Conservation (phyloP, 2,888 invertebrate species). For the Ceramica pisi region DNA sequence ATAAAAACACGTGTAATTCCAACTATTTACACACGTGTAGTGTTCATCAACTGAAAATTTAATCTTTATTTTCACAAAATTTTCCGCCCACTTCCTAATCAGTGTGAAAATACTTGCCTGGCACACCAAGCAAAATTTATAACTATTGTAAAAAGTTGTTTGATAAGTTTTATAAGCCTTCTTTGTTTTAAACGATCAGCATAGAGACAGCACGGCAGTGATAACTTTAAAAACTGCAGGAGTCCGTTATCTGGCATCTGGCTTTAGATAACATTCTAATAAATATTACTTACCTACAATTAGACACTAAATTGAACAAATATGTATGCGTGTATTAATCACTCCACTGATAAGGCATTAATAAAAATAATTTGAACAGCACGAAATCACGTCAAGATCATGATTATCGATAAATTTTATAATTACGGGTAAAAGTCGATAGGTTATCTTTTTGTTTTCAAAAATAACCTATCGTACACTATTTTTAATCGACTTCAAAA, state of each 20-base stretch:
- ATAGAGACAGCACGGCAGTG: constrained; percentile 10
- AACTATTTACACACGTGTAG: not conserved
- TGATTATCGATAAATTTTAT: constrained; percentile 28
- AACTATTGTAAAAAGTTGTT: constrained; percentile 15
- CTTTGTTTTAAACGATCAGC: not conserved
- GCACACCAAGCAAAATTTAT: constrained; percentile 32
- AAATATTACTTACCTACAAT: not conserved
- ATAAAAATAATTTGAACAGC: constrained; percentile 23
- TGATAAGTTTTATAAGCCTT: constrained; percentile 20
- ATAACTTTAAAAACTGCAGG: constrained; percentile 27
- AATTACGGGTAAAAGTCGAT: constrained; percentile 24
- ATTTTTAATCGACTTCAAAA: too few relatives aligned
- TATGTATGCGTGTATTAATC: not conserved
- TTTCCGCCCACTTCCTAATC: constrained; percentile 27
- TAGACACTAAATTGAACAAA: not conserved
- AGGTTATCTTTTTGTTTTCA: constrained; percentile 8
- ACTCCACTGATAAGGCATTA: constrained; percentile 29
- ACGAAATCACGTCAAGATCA: constrained; percentile 37
- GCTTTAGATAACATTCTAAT: constrained; percentile 42
- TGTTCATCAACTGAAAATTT: not conserved
- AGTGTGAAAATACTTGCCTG: constrained; percentile 9
- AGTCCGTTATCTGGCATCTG: constrained; percentile 42
- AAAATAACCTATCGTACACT: constrained; percentile 8
- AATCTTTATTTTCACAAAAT: constrained; percentile 20
- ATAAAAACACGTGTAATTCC: not conserved